A percentile compares a stretch with the other conserved stretches of the same genome.
phyloP scores from a whole-genome alignment of 1,140 invertebrate genomes.

The Plectus sambesii region DNA sequence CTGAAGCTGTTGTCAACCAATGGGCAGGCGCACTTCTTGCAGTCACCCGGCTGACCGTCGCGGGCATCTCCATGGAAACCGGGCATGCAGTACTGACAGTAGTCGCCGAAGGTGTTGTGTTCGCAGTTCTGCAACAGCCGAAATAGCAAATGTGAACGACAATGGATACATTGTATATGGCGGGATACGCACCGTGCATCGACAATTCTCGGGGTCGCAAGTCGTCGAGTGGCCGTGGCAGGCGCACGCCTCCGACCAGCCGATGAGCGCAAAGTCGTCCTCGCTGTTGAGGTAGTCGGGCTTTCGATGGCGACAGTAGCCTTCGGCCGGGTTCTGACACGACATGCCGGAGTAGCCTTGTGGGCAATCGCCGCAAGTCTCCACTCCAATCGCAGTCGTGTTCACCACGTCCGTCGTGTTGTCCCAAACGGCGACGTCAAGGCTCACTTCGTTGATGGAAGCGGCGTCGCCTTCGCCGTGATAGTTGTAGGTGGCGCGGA shows the following conservation, averaged over 20 bases:
- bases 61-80: conserved; percentile 70
- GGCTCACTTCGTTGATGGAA: conserved; percentile 56
- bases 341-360: conserved; percentile 36
- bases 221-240: conserved; percentile 66
- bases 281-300: conserved; percentile 51
- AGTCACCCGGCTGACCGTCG: conserved; percentile 46
- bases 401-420: conserved; percentile 47
- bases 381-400: conserved; percentile 64
- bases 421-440: conserved; percentile 66
- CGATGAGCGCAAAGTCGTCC: conserved; percentile 61
- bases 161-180: no score
- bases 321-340: conserved; percentile 60
- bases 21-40: conserved; percentile 65
- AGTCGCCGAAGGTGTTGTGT: conserved; percentile 67
- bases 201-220: conserved; percentile 71
- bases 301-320: conserved; percentile 65
- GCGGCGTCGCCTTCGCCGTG: conserved; percentile 27
- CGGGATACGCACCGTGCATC: conserved; percentile 57
- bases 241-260: conserved; percentile 64
- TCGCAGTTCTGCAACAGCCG: conserved; percentile 60
- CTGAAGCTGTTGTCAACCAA: conserved; percentile 51
- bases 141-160: background rate
- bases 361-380: conserved; percentile 67
- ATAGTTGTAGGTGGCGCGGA: conserved; percentile 54
- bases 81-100: conserved; percentile 75